Percentiles rank a stretch among this genome's conserved stretches.
Conservation (phyloP, 1,140 invertebrate genomes). For the Bombus sylvicola region DNA sequence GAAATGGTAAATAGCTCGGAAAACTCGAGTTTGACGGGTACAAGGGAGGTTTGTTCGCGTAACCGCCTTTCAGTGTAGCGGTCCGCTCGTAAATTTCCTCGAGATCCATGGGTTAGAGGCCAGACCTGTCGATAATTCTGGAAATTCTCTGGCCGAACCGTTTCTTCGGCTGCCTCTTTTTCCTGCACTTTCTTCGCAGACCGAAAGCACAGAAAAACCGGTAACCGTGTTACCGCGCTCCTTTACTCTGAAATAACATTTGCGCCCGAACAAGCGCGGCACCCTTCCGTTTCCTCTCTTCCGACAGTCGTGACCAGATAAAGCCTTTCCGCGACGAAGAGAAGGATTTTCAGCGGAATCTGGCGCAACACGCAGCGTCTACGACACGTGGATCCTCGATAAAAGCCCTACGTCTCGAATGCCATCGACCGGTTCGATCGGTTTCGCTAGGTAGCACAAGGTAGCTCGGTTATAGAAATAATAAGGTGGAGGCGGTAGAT, state of each 20-base stretch:
- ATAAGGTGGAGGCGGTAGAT: neutral
- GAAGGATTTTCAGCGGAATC: neutral
- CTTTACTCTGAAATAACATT: neutral
- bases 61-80: no score
- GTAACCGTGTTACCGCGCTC: neutral
- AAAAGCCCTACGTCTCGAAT: neutral
- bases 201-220: neutral
- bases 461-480: conserved; percentile 10
- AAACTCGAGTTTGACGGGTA: no score
- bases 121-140: neutral
- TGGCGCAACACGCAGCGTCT: neutral
- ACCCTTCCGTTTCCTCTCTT: neutral
- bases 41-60: no score
- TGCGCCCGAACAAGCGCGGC: neutral
- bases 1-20: no score
- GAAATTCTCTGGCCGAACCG: neutral
- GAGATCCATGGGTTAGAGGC: neutral
- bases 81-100: no score
- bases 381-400: neutral
- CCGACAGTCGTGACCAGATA: neutral
- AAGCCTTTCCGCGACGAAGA: neutral
- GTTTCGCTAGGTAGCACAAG: neutral
- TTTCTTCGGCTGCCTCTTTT: neutral
- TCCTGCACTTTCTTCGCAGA: neutral
- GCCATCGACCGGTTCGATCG: neutral